phyloP scores from a whole-genome alignment of 1,140 invertebrate genomes.

The Sarcophaga bullata region DNA sequence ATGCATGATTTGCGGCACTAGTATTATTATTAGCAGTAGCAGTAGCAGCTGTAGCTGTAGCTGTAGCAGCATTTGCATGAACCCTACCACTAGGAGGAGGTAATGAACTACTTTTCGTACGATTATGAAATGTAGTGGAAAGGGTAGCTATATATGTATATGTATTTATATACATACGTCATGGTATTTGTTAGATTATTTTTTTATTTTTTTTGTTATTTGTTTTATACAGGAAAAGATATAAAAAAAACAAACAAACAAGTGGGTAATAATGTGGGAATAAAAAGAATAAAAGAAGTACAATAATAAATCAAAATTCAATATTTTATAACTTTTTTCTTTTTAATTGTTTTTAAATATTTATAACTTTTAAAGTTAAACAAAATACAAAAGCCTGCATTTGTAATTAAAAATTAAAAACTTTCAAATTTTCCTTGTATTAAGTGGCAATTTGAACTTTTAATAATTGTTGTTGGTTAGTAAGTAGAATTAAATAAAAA shows the following conservation, averaged over 20 bases:
- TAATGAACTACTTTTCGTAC: conserved; percentile 68
- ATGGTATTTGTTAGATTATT: neutral
- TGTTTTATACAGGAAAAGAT: neutral
- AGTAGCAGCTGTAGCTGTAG: conserved; percentile 56
- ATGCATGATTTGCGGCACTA: conserved; percentile 52
- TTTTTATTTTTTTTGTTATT: neutral
- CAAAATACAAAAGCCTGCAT: neutral
- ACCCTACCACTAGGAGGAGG: conserved; percentile 64
- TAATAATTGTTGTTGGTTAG: neutral
- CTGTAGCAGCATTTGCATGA: conserved; percentile 51
- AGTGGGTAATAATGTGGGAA: neutral
- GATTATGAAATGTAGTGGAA: conserved; percentile 67
- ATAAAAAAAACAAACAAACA: neutral
- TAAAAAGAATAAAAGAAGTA: conserved; percentile 9
- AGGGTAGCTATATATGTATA: conserved; percentile 66
- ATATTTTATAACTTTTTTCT: neutral
- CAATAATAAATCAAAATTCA: neutral
- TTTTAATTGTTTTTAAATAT: neutral
- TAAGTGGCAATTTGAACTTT: no score
- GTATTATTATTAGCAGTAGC: conserved; percentile 52
- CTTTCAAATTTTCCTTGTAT: neutral
- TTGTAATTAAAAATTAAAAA: neutral
- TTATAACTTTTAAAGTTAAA: neutral
- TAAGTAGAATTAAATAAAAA: neutral
- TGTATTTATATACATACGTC: neutral